Evolutionary conservation across 2,113 vertebrate species (phyloP).

Genomic region (Crotalus viridis): DNA sequence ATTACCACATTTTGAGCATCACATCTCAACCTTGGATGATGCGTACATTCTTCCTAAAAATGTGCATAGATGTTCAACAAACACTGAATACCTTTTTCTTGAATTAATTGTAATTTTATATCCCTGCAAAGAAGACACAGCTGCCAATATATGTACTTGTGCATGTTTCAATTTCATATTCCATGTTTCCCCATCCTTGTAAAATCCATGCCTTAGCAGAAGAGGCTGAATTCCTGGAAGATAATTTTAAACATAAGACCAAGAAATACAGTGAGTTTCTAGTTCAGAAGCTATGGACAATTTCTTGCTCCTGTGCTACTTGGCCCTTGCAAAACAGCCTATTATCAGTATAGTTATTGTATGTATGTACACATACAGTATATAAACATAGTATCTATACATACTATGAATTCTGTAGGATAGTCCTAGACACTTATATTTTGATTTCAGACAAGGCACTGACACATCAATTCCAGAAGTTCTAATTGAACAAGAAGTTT

Average conservation of each 20-base stretch:
- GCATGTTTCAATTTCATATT: neutral
- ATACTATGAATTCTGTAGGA: neutral
- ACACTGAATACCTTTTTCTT: neutral
- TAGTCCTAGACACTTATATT: neutral
- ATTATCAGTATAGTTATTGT: neutral
- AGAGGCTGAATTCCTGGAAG: neutral
- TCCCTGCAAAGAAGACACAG: neutral
- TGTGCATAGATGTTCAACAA: neutral
- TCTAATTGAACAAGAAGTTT: neutral
- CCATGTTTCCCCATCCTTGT: neutral
- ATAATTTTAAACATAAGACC: neutral
- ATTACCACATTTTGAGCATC: neutral
- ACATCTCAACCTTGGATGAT: neutral
- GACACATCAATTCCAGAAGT: neutral
- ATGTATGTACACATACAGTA: neutral
- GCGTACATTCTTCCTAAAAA: neutral
- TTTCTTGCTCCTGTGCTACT: neutral
- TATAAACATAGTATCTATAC: neutral
- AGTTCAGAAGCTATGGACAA: neutral
- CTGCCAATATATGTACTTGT: neutral
- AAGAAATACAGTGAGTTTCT: neutral
- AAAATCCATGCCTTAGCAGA: neutral
- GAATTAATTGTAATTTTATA: neutral
- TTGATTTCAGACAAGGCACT: neutral
- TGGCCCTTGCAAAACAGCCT: neutral